phyloP scores from a whole-genome alignment of 1,140 invertebrate species.

The Trachymyrmex cornetzi region DNA sequence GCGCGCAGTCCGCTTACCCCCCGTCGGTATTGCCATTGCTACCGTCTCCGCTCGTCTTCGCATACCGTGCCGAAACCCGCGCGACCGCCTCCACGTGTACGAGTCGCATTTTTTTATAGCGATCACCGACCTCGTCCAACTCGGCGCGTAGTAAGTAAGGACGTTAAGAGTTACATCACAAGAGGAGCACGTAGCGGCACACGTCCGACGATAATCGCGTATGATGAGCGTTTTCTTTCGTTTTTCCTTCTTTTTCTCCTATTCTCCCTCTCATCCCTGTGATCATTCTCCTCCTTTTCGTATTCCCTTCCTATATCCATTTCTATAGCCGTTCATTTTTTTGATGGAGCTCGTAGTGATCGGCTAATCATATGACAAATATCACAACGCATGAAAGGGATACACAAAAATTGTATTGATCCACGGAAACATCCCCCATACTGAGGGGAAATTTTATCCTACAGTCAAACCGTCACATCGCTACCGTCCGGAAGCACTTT shows the following conservation, averaged over 20 bases:
- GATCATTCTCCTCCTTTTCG: background rate
- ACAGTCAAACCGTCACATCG: conserved; percentile 48
- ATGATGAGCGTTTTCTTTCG: conserved; percentile 12
- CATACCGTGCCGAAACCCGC: conserved; percentile 78
- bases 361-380: background rate
- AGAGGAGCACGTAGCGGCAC: conserved; percentile 28
- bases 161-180: conserved; percentile 86
- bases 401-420: conserved; percentile 80
- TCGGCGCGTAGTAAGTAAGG: conserved; percentile 85
- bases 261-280: background rate
- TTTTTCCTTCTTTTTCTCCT: background rate
- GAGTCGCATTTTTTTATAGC: conserved; percentile 85
- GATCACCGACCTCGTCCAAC: conserved; percentile 87
- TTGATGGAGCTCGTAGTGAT: conserved; percentile 2
- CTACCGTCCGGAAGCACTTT: conserved; percentile 33
- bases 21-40: conserved; percentile 43
- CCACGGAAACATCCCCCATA: conserved; percentile 75
- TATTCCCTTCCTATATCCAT: background rate
- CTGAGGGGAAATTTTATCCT: conserved; percentile 78
- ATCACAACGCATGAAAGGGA: conserved; percentile 38
- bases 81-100: conserved; percentile 85
- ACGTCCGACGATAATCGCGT: conserved; percentile 54
- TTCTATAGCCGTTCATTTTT: background rate
- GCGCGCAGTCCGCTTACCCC: background rate
- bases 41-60: conserved; percentile 33